phyloP scores from a whole-genome alignment of 2,797 vertebrate genomes.

The Argya squamiceps region DNA sequence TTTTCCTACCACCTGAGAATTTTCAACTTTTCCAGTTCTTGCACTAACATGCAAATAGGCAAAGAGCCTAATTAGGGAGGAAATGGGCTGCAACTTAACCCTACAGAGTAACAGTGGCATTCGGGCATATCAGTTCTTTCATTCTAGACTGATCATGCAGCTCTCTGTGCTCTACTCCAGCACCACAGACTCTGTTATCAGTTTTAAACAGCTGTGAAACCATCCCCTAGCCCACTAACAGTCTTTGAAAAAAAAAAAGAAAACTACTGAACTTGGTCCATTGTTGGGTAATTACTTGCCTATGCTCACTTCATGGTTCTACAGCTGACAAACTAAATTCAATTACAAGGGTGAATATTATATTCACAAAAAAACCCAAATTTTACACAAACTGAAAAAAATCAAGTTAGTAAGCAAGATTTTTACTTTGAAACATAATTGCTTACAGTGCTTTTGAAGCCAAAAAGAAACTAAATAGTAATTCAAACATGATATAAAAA shows the following conservation, averaged over 20 bases:
- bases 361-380: background rate
- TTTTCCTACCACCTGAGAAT: background rate
- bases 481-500: background rate
- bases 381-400: background rate
- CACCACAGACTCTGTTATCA: background rate
- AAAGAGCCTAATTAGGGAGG: background rate
- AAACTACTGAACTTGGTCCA: background rate
- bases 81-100: background rate
- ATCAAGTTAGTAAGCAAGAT: background rate
- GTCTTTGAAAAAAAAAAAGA: background rate
- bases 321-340: background rate
- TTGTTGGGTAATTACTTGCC: background rate
- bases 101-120: background rate
- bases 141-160: background rate
- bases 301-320: fast-evolving
- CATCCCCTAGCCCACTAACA: background rate
- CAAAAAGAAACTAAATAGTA: background rate
- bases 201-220: background rate
- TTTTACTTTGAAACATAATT: background rate
- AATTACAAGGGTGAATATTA: background rate
- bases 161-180: background rate
- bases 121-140: background rate
- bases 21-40: background rate
- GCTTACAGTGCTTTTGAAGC: background rate
- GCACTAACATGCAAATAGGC: background rate